Evolutionary conservation across 2,888 invertebrate species (phyloP).

Genomic region (Thymelicus lineola): DNA sequence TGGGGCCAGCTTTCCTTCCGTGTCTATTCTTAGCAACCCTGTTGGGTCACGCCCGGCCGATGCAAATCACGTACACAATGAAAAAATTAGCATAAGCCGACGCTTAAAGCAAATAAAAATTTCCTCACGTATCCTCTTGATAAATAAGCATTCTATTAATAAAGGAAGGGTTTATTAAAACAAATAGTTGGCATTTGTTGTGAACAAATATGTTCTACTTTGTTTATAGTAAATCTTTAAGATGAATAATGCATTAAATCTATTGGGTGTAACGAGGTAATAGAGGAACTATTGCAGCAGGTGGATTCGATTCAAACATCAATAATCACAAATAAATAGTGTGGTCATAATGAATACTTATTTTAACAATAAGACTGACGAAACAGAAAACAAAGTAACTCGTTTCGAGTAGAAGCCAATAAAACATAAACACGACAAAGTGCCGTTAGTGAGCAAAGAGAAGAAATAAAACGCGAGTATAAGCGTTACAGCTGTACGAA

Average conservation of each 20-base stretch:
- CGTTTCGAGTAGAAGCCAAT: slow-evolving; percentile 32
- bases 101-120: slow-evolving; percentile 55
- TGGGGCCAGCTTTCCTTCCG: slow-evolving; percentile 79
- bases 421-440: slow-evolving; percentile 38
- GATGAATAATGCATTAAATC: neutral
- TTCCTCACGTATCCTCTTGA: slow-evolving; percentile 32
- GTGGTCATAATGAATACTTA: slow-evolving; percentile 10
- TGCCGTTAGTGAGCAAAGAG: slow-evolving; percentile 46
- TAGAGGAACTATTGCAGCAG: slow-evolving; percentile 10
- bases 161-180: slow-evolving; percentile 34
- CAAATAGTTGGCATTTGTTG: neutral
- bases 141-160: slow-evolving; percentile 36
- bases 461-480: slow-evolving; percentile 45
- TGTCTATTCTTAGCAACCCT: slow-evolving; percentile 74
- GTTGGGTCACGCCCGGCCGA: slow-evolving; percentile 72
- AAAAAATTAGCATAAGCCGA: slow-evolving; percentile 67
- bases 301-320: neutral
- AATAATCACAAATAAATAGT: slow-evolving; percentile 12
- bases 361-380: slow-evolving; percentile 1
- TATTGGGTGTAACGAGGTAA: neutral
- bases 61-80: slow-evolving; percentile 75
- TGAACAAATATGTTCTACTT: neutral
- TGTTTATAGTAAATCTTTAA: neutral
- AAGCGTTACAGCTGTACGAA: slow-evolving; percentile 66
- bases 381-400: slow-evolving; percentile 19